phyloP scores from a whole-genome alignment of 1,140 invertebrate genomes.

The Xylocopa sonorina region DNA sequence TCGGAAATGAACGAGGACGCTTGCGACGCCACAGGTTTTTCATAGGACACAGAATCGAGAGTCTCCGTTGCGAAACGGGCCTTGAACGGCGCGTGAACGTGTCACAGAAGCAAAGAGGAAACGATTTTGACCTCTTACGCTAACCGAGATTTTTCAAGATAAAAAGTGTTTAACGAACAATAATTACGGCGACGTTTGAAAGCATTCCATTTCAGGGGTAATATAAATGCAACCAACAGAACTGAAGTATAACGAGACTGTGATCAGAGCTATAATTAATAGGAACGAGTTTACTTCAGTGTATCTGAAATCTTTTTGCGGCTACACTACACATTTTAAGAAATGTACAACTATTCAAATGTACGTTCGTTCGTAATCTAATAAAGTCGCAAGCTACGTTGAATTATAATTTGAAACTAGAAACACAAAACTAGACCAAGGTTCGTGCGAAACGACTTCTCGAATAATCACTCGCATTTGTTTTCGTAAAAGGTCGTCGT shows the following conservation, averaged over 20 bases:
- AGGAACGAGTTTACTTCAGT: neutral
- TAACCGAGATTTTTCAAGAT: conserved; percentile 7
- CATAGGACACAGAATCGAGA: neutral
- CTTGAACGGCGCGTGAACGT: neutral
- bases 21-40: neutral
- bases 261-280: neutral
- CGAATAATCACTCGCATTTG: too few relatives aligned
- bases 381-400: too few relatives aligned
- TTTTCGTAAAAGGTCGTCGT: too few relatives aligned
- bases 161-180: conserved; percentile 1
- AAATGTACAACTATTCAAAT: too few relatives aligned
- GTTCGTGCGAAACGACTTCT: too few relatives aligned
- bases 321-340: too few relatives aligned
- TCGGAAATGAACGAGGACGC: neutral
- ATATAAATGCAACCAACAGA: too few relatives aligned
- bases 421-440: too few relatives aligned
- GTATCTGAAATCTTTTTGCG: neutral
- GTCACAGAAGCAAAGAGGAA: conserved; percentile 9
- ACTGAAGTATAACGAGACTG: too few relatives aligned
- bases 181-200: neutral
- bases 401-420: neutral
- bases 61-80: conserved; percentile 5
- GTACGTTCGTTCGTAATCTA: too few relatives aligned
- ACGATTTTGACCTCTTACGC: conserved; percentile 11
- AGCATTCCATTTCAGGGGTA: neutral